Evolutionary conservation across 2,888 invertebrate genomes (phyloP).

Genomic region (Fragum sueziense): DNA sequence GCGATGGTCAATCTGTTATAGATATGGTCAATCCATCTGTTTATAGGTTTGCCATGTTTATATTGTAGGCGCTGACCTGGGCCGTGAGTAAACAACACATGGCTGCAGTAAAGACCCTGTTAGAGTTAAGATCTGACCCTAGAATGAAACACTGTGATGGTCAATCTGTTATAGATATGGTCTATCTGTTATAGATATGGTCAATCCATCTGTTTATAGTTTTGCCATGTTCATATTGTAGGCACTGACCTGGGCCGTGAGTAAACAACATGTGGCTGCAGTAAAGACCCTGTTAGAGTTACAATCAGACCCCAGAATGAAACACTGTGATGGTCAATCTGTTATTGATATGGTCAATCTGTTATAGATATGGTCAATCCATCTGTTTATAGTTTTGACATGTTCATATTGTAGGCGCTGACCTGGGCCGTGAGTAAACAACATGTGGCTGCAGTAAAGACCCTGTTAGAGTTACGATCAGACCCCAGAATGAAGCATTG

Average conservation of each 20-base stretch:
- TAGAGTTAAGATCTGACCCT: slow-evolving; percentile 76
- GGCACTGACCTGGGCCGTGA: slow-evolving; percentile 81
- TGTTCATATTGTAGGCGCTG: slow-evolving; percentile 66
- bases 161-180: slow-evolving; percentile 76
- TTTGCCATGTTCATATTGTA: neutral
- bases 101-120: slow-evolving; percentile 74
- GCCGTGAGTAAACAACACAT: slow-evolving; percentile 79
- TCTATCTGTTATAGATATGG: too few relatives aligned
- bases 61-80: slow-evolving; percentile 76
- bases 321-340: slow-evolving; percentile 73
- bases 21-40: too few relatives aligned
- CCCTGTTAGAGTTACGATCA: slow-evolving; percentile 77
- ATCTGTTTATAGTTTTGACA: too few relatives aligned
- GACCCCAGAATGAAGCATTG: slow-evolving; percentile 70
- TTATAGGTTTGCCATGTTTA: too few relatives aligned
- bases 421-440: slow-evolving; percentile 81
- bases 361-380: too few relatives aligned
- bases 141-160: slow-evolving; percentile 72
- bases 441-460: slow-evolving; percentile 73
- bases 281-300: slow-evolving; percentile 76
- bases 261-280: slow-evolving; percentile 75
- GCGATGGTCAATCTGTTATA: slow-evolving; percentile 73
- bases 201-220: neutral
- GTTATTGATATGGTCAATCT: slow-evolving; percentile 76
- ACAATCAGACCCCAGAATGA: slow-evolving; percentile 71